Percentiles rank a stretch among this genome's conserved stretches.
phyloP scores from a whole-genome alignment of 2,797 vertebrate genomes.

The Heterohyrax brucei region DNA sequence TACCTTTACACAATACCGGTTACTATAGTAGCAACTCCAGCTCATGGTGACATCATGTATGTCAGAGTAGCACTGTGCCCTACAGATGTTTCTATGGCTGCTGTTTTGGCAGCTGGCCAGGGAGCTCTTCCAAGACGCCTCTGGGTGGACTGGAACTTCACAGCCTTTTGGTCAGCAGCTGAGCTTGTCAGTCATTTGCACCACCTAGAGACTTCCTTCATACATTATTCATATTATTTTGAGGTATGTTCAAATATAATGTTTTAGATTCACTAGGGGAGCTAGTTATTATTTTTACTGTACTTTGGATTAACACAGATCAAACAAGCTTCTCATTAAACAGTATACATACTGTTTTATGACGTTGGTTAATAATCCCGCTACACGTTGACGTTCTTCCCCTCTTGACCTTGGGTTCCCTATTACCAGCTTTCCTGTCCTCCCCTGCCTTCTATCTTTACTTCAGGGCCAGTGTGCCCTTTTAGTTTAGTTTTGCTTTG shows the following conservation, averaged over 20 bases:
- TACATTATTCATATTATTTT: background rate
- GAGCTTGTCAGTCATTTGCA: background rate
- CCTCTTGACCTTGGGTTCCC: too few relatives aligned
- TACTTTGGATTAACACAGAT: too few relatives aligned
- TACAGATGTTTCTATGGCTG: background rate
- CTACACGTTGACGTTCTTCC: too few relatives aligned
- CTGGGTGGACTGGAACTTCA: background rate
- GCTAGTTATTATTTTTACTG: background rate
- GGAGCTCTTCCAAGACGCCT: background rate
- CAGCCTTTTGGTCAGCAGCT: background rate
- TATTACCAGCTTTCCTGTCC: too few relatives aligned
- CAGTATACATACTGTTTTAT: too few relatives aligned
- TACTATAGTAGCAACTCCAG: background rate
- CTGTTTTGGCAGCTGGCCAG: background rate
- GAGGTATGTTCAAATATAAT: background rate
- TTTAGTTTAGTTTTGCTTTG: too few relatives aligned
- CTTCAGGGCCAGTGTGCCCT: too few relatives aligned
- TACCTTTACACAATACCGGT: background rate
- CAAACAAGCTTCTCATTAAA: too few relatives aligned
- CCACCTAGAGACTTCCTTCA: background rate
- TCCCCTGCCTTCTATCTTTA: too few relatives aligned
- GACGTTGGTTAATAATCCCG: too few relatives aligned
- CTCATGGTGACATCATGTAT: background rate
- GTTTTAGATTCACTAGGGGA: conserved; percentile 17
- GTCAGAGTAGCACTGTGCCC: background rate